Evolutionary conservation across 2,113 vertebrate genomes (phyloP).

Genomic region (Myocastor coypus): DNA sequence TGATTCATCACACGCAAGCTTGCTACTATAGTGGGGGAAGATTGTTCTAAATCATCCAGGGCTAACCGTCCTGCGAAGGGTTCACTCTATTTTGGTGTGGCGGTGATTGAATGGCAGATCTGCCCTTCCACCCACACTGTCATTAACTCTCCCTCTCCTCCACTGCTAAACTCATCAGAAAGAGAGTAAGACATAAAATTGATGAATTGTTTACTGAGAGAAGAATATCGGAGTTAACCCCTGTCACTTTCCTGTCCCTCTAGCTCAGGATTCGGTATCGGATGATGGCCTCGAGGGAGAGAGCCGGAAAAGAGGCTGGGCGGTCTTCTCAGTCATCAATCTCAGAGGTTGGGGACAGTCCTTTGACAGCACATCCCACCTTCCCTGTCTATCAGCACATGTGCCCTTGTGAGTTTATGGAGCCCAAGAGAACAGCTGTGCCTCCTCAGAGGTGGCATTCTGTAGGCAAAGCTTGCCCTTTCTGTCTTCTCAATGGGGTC

Average conservation of each 20-base stretch:
- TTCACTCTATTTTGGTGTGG: slow-evolving; percentile 28
- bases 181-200: slow-evolving; percentile 31
- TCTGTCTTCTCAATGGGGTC: not conserved
- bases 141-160: slow-evolving; percentile 33
- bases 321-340: slow-evolving; percentile 35
- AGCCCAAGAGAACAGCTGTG: not conserved
- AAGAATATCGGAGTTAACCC: slow-evolving; percentile 59
- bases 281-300: not conserved
- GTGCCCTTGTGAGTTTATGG: not conserved
- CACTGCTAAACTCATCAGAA: slow-evolving; percentile 16
- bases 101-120: not conserved
- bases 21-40: rapidly evolving
- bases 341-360: slow-evolving; percentile 52
- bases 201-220: slow-evolving; percentile 62
- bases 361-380: not conserved
- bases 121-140: slow-evolving; percentile 57
- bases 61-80: not conserved
- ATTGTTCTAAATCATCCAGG: not conserved
- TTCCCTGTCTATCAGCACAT: not conserved
- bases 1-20: not conserved
- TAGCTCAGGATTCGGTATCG: slow-evolving; percentile 20
- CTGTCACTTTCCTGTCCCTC: not conserved
- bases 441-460: not conserved
- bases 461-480: not conserved
- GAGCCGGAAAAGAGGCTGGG: not conserved